phyloP scores from a whole-genome alignment of 2,888 invertebrate species.

The Camptogramma bilineatum region DNA sequence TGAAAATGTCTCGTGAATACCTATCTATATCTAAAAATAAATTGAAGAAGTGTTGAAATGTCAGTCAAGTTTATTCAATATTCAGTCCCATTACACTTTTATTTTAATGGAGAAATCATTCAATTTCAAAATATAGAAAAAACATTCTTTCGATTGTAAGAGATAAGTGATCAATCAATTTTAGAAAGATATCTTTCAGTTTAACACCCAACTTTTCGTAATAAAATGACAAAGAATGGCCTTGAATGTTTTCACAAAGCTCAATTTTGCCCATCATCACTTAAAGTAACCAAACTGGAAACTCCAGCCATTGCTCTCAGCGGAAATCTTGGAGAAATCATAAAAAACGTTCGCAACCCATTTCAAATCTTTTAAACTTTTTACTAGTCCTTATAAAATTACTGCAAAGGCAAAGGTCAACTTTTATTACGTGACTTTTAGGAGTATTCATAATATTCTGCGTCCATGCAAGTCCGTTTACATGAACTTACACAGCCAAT shows the following conservation, averaged over 20 bases:
- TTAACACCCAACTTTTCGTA: not conserved
- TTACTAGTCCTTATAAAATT: not conserved
- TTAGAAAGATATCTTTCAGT: not conserved
- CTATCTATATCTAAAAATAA: too few species aligned
- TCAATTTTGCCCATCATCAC: conserved; percentile 11
- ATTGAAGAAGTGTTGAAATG: too few species aligned
- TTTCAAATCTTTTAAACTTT: conserved; percentile 21
- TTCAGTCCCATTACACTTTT: not conserved
- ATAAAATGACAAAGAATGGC: conserved; percentile 14
- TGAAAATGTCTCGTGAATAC: too few species aligned
- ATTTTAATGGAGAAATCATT: not conserved
- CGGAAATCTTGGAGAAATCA: conserved; percentile 32
- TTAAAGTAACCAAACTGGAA: conserved; percentile 27
- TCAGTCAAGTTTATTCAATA: too few species aligned
- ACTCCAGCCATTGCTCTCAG: conserved; percentile 30
- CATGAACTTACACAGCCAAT: not conserved
- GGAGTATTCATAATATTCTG: not conserved
- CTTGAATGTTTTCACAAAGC: not conserved
- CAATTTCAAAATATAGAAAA: not conserved
- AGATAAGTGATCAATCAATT: not conserved
- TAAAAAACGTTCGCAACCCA: conserved; percentile 19
- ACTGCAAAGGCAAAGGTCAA: not conserved
- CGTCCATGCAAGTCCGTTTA: not conserved
- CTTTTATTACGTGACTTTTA: not conserved
- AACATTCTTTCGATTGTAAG: not conserved